These are phyloP conservation scores for Tetragnatha montana DNA, from an alignment of 2,888 invertebrate species.

Conservation along the genomic window DNA sequence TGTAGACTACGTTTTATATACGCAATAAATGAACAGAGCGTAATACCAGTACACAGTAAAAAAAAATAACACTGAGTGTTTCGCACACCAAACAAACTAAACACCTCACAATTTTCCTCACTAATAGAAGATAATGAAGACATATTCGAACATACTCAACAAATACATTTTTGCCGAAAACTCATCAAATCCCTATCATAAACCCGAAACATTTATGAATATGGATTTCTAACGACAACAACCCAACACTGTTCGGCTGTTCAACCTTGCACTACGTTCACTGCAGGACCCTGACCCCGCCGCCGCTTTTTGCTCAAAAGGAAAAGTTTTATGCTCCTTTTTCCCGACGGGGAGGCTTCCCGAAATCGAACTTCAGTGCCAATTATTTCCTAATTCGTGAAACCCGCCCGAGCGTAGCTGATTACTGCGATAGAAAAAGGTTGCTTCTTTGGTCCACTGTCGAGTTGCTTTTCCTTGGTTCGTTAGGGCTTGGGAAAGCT, in stretches of 20 bases:
- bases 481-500: neutral
- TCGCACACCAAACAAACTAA: too few relatives aligned
- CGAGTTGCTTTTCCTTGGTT: neutral
- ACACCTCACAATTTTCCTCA: too few relatives aligned
- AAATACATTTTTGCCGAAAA: too few relatives aligned
- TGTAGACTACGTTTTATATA: too few relatives aligned
- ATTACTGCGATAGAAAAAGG: constrained; percentile 40
- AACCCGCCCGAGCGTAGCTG: constrained; percentile 43
- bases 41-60: too few relatives aligned
- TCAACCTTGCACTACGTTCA: constrained; percentile 7
- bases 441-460: constrained; percentile 26
- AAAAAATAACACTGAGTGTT: too few relatives aligned
- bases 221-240: neutral
- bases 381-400: constrained; percentile 43
- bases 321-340: constrained; percentile 14
- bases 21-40: too few relatives aligned
- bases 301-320: constrained; percentile 9
- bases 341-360: neutral
- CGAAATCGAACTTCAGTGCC: neutral
- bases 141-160: too few relatives aligned
- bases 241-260: constrained; percentile 3
- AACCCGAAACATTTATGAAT: neutral
- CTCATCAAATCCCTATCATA: too few relatives aligned
- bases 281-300: constrained; percentile 5
- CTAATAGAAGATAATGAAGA: too few relatives aligned